These are phyloP conservation scores for Tortricodes alternella DNA, from an alignment of 2,888 invertebrate species.

Conservation along the genomic window DNA sequence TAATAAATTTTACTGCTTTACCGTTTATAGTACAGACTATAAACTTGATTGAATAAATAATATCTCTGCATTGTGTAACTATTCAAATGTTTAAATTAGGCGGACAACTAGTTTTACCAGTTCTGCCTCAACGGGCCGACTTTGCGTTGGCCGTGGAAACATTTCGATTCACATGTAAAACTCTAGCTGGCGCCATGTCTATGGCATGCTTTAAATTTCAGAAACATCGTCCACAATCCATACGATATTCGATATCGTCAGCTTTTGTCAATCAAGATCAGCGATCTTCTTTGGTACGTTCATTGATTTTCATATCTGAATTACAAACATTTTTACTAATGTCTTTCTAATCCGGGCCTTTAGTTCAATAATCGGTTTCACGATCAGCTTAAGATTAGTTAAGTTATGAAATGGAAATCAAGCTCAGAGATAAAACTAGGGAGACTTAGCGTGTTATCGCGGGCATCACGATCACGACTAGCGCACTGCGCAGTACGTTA, in stretches of 20 bases:
- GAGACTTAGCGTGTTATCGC: slow-evolving; percentile 8
- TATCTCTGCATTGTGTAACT: slow-evolving; percentile 22
- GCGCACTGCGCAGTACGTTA: slow-evolving; percentile 62
- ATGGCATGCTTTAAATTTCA: background rate
- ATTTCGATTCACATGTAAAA: slow-evolving; percentile 14
- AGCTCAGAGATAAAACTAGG: background rate
- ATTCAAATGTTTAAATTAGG: slow-evolving; percentile 26
- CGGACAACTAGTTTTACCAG: slow-evolving; percentile 23
- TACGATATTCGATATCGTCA: too few species aligned
- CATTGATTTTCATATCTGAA: too few species aligned
- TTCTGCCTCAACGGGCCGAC: slow-evolving; percentile 13
- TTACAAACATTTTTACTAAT: background rate
- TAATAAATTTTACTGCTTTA: background rate
- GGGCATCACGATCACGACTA: slow-evolving; percentile 23
- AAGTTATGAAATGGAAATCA: background rate
- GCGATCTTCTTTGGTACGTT: too few species aligned
- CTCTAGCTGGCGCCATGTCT: background rate
- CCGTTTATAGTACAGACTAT: slow-evolving; percentile 17
- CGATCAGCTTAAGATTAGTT: background rate
- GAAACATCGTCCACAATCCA: background rate
- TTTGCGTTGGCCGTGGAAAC: background rate
- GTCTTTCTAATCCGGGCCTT: slow-evolving; percentile 5
- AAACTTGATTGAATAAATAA: slow-evolving; percentile 28
- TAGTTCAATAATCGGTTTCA: background rate
- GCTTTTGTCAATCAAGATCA: background rate